Evolutionary conservation across 1,140 invertebrate species (phyloP).

Genomic region (Bombus vancouverensis): DNA sequence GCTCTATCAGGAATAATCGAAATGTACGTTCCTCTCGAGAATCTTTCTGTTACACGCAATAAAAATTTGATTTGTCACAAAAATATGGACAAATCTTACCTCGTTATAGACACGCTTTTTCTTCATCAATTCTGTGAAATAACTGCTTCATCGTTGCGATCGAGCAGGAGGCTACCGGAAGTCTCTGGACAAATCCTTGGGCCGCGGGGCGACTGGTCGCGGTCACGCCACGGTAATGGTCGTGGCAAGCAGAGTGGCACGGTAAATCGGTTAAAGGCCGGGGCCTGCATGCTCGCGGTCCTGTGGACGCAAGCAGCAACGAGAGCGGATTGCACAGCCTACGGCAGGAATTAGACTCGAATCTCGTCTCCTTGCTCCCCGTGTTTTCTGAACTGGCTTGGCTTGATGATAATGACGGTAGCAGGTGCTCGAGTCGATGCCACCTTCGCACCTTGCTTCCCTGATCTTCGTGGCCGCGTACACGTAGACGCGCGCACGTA

Average conservation of each 20-base stretch:
- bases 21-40: not conserved
- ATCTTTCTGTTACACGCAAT: no score
- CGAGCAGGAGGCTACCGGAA: constrained; percentile 50
- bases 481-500: constrained; percentile 45
- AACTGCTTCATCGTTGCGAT: not conserved
- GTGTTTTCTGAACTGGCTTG: constrained; percentile 70
- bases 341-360: constrained; percentile 75
- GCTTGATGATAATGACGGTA: constrained; percentile 76
- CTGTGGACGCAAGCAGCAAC: constrained; percentile 38
- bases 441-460: constrained; percentile 71
- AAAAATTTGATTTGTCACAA: no score
- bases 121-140: not conserved
- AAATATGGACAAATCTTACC: not conserved
- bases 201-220: constrained; percentile 33
- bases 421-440: constrained; percentile 75
- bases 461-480: constrained; percentile 51
- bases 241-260: constrained; percentile 37
- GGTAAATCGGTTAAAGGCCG: constrained; percentile 57
- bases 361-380: constrained; percentile 69
- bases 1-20: no score
- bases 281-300: not conserved
- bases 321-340: constrained; percentile 70
- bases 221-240: constrained; percentile 50
- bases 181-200: constrained; percentile 46
- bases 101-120: not conserved